These are phyloP conservation scores for Platyrinchus mystaceus DNA, from an alignment of 2,797 vertebrate species.

Conservation along the genomic window DNA sequence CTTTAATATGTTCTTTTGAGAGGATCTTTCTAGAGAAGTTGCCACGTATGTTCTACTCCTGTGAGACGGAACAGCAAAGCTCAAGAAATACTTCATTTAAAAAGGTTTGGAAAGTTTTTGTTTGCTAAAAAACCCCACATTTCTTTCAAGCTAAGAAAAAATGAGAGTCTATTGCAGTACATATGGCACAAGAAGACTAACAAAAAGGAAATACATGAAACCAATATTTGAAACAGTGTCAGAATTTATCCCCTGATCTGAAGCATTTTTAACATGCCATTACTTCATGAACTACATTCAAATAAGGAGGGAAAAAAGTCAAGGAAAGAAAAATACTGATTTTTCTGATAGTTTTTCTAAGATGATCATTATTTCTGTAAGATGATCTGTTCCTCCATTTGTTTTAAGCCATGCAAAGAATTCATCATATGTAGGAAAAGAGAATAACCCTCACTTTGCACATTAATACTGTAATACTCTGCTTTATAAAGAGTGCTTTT, in stretches of 20 bases:
- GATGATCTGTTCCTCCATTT: not conserved
- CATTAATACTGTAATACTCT: not conserved
- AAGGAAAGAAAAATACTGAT: conserved; percentile 32
- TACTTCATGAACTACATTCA: not conserved
- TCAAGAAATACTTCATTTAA: conserved; percentile 61
- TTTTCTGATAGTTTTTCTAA: not conserved
- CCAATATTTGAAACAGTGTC: not conserved
- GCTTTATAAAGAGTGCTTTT: not conserved
- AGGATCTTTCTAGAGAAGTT: conserved; percentile 74
- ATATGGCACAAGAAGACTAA: not conserved
- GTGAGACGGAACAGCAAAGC: conserved; percentile 65
- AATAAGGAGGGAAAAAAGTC: not conserved
- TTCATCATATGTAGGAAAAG: not conserved
- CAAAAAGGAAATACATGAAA: not conserved
- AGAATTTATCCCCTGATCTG: conserved; percentile 19
- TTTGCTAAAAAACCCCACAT: not conserved
- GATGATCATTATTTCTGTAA: conserved; percentile 4
- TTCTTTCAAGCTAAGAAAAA: conserved; percentile 46
- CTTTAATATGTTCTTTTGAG: conserved; percentile 80
- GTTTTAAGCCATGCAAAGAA: not conserved
- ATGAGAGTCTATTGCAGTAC: not conserved
- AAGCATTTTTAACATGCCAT: not conserved
- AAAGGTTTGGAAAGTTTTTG: conserved; percentile 46
- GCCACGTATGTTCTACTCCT: conserved; percentile 72
- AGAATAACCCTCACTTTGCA: not conserved